Evolutionary conservation across 2,113 vertebrate species (phyloP), one percentile per base, ranked within the genome.

Genomic region (Eleginops maclovinus): DNA sequence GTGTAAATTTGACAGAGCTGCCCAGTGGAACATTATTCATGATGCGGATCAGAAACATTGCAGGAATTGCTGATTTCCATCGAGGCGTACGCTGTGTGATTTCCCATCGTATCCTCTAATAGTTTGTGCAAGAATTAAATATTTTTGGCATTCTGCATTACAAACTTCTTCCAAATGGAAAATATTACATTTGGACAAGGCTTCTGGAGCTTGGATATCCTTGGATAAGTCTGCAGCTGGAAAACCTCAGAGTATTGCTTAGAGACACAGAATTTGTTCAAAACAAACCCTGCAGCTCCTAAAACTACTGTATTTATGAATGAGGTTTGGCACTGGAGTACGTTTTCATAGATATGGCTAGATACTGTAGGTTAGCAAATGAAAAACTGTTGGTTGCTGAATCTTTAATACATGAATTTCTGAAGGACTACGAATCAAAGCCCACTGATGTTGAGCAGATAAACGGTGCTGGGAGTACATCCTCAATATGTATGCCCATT

Each of bases 101-200:
- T 88, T 87, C 65, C 58, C 49, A 67, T 61, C 47, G 19, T 54
- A 17, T 58, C 17, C 77, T 64, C 75, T 64, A 81, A 71, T 75
- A 61, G 51, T 82, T 88, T 89, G 66, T 79, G 82, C 64, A 70
- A 62, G 63, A 84, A 83, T 75, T 63, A 72, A 59, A 86, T 83
- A 49, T 49, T 83, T 87, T 82, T 90, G 82, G 80, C 81, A 22
- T 66, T 82, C 54, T 4, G 50, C 44, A 51, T 76, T 61, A 47
- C 72, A 66, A 40, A 56, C 28, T 82, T 74, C 58, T 79, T 85
- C 75, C 83, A 86, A 90, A 85, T 68, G 77, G 58, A 87, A 86
- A 90, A 92, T 91, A 86, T 91, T 89, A 55, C 71, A 65, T 75
- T 91, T 93, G 92, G 91, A 90, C 7, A 0, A 16, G 24, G 31